Conservation (phyloP, 1,140 invertebrate genomes). For the Euschistus heros region DNA sequence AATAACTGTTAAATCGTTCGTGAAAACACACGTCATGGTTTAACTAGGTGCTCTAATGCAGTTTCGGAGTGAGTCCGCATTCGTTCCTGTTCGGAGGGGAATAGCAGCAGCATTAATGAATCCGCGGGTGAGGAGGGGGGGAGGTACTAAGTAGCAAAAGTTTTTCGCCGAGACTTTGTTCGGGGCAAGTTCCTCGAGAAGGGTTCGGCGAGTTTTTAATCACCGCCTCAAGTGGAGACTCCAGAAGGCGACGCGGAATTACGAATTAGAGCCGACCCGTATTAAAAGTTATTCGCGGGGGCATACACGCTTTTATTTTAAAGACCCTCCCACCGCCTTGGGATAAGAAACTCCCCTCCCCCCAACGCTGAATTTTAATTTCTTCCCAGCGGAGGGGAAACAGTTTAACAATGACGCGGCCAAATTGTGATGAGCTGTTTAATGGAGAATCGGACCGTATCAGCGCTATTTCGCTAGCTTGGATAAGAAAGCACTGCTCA, state of each 20-base stretch:
- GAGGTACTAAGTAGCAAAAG: neutral
- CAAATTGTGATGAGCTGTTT: no score
- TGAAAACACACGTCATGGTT: no score
- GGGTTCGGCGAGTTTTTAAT: constrained; percentile 4
- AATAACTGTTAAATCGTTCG: no score
- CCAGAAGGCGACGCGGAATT: neutral
- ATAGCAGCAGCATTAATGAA: neutral
- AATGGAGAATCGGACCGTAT: no score
- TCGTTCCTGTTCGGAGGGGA: neutral
- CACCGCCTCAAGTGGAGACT: neutral
- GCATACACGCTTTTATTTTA: constrained; percentile 10
- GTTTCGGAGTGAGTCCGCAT: neutral
- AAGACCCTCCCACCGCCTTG: neutral
- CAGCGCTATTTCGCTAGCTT: no score
- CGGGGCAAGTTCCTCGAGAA: neutral
- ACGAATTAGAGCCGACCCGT: neutral
- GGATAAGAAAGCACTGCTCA: no score
- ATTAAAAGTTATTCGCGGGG: constrained; percentile 8
- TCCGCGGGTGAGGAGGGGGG: neutral
- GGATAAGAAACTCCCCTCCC: no score
- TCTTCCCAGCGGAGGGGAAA: neutral
- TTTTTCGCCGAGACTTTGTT: constrained; percentile 1
- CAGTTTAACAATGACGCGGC: no score
- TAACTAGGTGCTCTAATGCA: neutral
- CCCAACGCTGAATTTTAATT: neutral